Conservation (phyloP, 2,113 vertebrate genomes). For the Genyomyrus donnyi region DNA sequence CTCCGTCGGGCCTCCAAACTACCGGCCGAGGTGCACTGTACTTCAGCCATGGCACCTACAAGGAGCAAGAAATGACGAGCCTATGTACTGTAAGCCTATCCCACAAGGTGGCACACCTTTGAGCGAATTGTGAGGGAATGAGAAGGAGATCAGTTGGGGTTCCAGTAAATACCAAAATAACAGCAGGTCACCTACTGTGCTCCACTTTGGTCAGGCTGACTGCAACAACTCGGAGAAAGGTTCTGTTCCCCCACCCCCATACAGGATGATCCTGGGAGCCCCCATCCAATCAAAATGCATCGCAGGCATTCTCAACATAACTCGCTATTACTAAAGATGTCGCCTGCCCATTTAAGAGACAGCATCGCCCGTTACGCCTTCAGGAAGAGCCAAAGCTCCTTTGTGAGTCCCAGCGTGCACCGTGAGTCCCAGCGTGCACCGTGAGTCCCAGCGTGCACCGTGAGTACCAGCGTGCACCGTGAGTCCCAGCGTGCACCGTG, state of each 20-base stretch:
- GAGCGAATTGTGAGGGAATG: conserved; percentile 24
- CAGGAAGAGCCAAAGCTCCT: not conserved
- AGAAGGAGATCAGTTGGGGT: not conserved
- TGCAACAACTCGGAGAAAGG: not conserved
- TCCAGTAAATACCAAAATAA: conserved; percentile 5
- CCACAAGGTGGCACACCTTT: conserved; percentile 17
- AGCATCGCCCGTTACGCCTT: not conserved
- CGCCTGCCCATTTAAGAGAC: not conserved
- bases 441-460: not conserved
- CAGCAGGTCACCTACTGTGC: not conserved
- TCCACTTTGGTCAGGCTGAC: not conserved
- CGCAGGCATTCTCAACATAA: not conserved
- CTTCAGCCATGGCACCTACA: conserved; percentile 38
- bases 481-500: no score
- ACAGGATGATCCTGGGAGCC: not conserved
- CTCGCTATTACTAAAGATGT: not conserved
- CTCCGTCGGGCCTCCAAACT: conserved; percentile 34
- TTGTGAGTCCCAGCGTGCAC: no score
- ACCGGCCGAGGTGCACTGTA: conserved; percentile 47
- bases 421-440: not conserved
- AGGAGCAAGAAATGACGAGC: conserved; percentile 41
- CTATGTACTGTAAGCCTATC: conserved; percentile 28
- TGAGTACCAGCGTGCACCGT: not conserved
- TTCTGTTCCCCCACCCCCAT: not conserved
- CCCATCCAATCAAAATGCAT: not conserved